Percentiles rank a stretch among this genome's conserved stretches.
Conservation (phyloP, 2,797 vertebrate genomes). For the Typhlichthys subterraneus region DNA sequence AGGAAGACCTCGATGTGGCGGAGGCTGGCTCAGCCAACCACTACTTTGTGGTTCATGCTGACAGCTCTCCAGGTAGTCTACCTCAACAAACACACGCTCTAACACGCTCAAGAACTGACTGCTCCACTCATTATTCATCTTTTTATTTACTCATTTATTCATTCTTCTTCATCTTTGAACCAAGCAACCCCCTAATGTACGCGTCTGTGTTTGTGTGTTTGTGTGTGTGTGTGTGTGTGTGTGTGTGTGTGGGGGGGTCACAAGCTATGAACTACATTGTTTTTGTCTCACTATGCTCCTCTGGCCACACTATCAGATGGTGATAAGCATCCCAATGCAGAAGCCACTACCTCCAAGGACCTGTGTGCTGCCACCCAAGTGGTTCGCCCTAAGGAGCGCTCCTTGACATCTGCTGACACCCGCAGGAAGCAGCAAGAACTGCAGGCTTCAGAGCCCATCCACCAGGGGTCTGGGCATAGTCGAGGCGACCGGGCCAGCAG, state of each 20-base stretch:
- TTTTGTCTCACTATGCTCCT: conserved; percentile 5
- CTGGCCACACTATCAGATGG: conserved; percentile 50
- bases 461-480: conserved; percentile 44
- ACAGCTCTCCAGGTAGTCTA: conserved; percentile 71
- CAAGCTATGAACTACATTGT: no score
- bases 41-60: conserved; percentile 77
- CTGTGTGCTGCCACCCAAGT: conserved; percentile 74
- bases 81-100: background rate
- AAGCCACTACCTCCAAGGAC: conserved; percentile 47
- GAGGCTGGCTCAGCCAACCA: conserved; percentile 73
- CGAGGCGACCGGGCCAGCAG: conserved; percentile 65
- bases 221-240: background rate
- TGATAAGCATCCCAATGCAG: conserved; percentile 63
- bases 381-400: conserved; percentile 89
- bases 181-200: background rate
- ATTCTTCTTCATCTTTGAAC: no score
- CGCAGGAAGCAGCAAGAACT: conserved; percentile 69
- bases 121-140: no score
- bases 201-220: background rate
- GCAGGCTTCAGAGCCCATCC: conserved; percentile 53
- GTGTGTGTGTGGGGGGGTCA: no score
- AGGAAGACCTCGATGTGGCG: conserved; percentile 38
- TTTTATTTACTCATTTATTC: no score
- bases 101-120: background rate
- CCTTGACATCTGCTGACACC: conserved; percentile 46